Conservation (phyloP, 2,888 invertebrate genomes). For the Siphonodentalium dalli region DNA sequence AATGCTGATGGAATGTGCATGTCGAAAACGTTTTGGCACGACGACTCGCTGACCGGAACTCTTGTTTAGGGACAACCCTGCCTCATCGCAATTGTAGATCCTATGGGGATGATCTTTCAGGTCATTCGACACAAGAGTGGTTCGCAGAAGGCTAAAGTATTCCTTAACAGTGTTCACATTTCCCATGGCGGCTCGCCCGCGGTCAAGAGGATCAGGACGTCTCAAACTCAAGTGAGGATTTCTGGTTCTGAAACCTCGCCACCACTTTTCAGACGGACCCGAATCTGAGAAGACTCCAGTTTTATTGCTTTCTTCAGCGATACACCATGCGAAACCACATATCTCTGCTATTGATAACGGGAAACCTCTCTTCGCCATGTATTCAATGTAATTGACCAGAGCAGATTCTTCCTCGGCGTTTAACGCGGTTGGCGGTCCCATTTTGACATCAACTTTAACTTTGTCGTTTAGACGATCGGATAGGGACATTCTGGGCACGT, state of each 20-base stretch:
- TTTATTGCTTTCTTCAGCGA: conserved; percentile 13
- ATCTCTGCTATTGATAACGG: conserved; percentile 9
- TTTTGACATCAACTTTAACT: conserved; percentile 2
- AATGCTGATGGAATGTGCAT: conserved; percentile 5
- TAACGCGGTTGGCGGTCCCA: conserved; percentile 3
- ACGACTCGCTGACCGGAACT: conserved; percentile 20
- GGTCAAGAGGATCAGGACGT: conserved; percentile 17
- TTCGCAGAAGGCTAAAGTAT: conserved; percentile 15
- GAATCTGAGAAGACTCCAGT: conserved; percentile 1
- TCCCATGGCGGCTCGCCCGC: conserved; percentile 14
- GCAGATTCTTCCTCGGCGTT: background rate
- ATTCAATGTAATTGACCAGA: conserved; percentile 12
- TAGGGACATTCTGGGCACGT: conserved; percentile 7
- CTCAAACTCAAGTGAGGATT: conserved; percentile 12
- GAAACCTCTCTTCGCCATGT: conserved; percentile 18
- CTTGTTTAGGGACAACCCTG: conserved; percentile 16
- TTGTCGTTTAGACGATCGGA: conserved; percentile 7
- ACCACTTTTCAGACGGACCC: conserved; percentile 16
- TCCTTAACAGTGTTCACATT: conserved; percentile 8
- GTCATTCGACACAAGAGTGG: conserved; percentile 10
- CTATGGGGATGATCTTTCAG: conserved; percentile 9
- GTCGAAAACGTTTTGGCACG: conserved; percentile 11
- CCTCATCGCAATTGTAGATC: conserved; percentile 25
- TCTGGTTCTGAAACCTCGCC: conserved; percentile 11
- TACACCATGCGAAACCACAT: conserved; percentile 20